Percentiles rank a stretch among this genome's conserved stretches.
These are phyloP conservation scores for Drosophila ustulata DNA, from an alignment of 2,888 invertebrate genomes.

Conservation along the genomic window DNA sequence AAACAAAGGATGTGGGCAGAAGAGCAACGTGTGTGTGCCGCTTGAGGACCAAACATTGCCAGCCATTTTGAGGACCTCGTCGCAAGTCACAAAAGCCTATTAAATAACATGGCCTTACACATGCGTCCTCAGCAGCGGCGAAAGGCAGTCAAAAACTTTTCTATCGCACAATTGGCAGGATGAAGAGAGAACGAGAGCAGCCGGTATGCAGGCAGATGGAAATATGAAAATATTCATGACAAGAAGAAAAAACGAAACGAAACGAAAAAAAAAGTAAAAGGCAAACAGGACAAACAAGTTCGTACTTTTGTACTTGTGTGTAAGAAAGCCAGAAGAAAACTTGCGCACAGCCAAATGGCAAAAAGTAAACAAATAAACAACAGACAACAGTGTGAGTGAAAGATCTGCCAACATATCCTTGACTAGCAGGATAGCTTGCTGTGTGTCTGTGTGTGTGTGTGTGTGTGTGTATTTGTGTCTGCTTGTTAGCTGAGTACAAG, in stretches of 20 bases:
- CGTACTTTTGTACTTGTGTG: neutral
- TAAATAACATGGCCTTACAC: constrained; percentile 74
- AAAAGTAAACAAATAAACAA: constrained; percentile 80
- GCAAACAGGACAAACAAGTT: constrained; percentile 23
- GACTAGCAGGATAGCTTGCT: constrained; percentile 27
- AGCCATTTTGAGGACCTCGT: constrained; percentile 23
- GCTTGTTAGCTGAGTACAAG: constrained; percentile 50
- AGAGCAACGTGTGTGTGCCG: constrained; percentile 22
- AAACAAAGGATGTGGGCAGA: constrained; percentile 13
- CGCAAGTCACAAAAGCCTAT: constrained; percentile 73
- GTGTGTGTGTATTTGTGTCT: constrained; percentile 18
- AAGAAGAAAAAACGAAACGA: constrained; percentile 12
- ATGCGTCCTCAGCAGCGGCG: constrained; percentile 56
- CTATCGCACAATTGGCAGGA: constrained; percentile 69
- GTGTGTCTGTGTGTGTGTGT: constrained; percentile 10
- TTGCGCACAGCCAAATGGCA: constrained; percentile 69
- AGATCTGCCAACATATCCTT: constrained; percentile 44
- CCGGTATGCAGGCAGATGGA: constrained; percentile 56
- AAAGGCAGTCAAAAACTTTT: constrained; percentile 61
- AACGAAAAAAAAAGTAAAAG: constrained; percentile 15
- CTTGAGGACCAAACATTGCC: constrained; percentile 38
- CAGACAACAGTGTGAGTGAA: constrained; percentile 23
- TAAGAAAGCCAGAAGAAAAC: constrained; percentile 56
- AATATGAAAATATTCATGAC: constrained; percentile 77
- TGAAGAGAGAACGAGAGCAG: constrained; percentile 42